phyloP scores from a whole-genome alignment of 2,113 vertebrate species.

The Saccopteryx leptura region DNA sequence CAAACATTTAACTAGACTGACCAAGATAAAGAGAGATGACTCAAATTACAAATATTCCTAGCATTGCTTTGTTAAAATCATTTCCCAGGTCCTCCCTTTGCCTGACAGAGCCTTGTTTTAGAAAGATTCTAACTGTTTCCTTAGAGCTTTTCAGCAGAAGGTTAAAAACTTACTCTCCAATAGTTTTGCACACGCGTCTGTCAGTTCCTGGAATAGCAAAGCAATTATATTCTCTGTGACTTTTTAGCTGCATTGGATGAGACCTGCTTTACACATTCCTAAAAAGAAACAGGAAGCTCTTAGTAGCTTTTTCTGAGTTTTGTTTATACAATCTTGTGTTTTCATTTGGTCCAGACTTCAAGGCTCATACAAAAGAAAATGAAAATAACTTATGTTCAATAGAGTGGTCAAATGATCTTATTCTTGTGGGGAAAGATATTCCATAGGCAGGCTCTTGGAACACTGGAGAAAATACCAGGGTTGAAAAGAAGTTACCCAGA shows the following conservation, averaged over 20 bases:
- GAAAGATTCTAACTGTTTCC: neutral
- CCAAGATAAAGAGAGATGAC: neutral
- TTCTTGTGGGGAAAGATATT: neutral
- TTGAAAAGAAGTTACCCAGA: neutral
- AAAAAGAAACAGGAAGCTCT: constrained; percentile 30
- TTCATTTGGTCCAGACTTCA: constrained; percentile 5
- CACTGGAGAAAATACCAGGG: neutral
- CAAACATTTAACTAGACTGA: too few species aligned
- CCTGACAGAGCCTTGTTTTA: neutral
- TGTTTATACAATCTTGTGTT: neutral
- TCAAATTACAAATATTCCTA: neutral
- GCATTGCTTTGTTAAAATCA: neutral
- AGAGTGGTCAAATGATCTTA: neutral
- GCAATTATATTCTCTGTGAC: neutral
- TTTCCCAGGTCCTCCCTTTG: neutral
- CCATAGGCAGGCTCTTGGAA: neutral
- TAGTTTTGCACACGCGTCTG: neutral
- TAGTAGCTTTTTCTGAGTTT: neutral
- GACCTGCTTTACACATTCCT: neutral
- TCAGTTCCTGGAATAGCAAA: neutral
- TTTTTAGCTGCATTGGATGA: neutral
- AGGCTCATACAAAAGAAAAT: constrained; percentile 4
- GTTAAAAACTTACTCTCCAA: neutral
- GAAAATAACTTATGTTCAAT: neutral
- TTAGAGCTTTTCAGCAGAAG: neutral